Evolutionary conservation across 1,140 invertebrate genomes (phyloP).

Genomic region (Batillaria attramentaria): DNA sequence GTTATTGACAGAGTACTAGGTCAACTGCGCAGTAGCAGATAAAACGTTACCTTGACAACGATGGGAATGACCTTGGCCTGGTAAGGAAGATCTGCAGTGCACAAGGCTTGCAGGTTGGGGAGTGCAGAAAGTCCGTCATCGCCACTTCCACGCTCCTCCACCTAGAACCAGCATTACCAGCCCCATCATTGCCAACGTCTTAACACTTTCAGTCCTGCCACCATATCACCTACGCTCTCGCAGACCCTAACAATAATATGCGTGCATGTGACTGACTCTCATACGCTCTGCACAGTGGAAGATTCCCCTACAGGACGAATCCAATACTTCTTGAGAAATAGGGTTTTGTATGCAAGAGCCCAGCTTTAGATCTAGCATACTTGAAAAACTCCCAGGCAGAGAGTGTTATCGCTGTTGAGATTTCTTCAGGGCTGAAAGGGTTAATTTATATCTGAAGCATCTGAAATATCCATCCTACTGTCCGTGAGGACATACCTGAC

Average conservation of each 20-base stretch:
- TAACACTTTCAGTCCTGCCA: too few species aligned
- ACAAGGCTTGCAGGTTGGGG: conserved; percentile 48
- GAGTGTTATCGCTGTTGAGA: too few species aligned
- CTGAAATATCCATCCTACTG: neutral
- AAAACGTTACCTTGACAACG: conserved; percentile 49
- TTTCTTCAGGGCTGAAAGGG: too few species aligned
- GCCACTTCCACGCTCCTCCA: conserved; percentile 26
- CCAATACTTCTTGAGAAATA: too few species aligned
- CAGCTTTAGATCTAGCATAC: too few species aligned
- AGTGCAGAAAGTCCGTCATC: conserved; percentile 34
- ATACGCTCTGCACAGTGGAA: too few species aligned
- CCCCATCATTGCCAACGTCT: neutral
- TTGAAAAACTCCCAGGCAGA: too few species aligned
- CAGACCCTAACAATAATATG: too few species aligned
- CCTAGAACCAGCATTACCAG: conserved; percentile 20
- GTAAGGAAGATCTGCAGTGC: conserved; percentile 41
- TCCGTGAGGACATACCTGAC: neutral
- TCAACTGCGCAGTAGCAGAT: neutral
- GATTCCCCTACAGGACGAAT: too few species aligned
- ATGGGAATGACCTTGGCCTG: conserved; percentile 46
- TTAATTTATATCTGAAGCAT: neutral
- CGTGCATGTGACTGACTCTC: too few species aligned
- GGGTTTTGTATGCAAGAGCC: too few species aligned
- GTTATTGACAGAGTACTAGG: neutral
- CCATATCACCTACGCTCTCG: too few species aligned